Percentiles rank a stretch among this genome's conserved stretches.
phyloP scores from a whole-genome alignment of 1,140 invertebrate species.

The Drosophila oshimai region DNA sequence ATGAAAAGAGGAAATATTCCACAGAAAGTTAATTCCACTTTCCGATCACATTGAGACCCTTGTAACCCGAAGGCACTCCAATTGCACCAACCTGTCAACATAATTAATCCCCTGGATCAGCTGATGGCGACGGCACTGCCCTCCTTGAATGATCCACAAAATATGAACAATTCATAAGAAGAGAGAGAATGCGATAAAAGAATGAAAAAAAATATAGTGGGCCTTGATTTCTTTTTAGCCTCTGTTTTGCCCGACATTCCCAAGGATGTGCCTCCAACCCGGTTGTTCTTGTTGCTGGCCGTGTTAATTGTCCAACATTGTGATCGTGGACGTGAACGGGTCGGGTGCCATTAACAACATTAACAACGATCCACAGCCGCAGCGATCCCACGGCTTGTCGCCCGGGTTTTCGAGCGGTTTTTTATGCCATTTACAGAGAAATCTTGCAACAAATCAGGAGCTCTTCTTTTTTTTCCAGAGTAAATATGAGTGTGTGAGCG shows the following conservation, averaged over 20 bases:
- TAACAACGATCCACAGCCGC: constrained; percentile 45
- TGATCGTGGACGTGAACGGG: constrained; percentile 26
- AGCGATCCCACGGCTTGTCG: constrained; percentile 74
- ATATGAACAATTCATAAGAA: constrained; percentile 72
- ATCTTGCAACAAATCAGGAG: constrained; percentile 78
- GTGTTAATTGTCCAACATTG: constrained; percentile 68
- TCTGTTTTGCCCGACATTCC: constrained; percentile 67
- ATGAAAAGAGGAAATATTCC: not conserved
- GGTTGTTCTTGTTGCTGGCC: constrained; percentile 40
- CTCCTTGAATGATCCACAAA: constrained; percentile 43
- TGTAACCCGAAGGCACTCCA: constrained; percentile 16
- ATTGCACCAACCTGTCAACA: constrained; percentile 71
- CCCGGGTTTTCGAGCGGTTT: constrained; percentile 48
- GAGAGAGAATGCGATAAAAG: constrained; percentile 21
- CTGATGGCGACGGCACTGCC: constrained; percentile 54
- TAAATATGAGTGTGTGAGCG: constrained; percentile 11
- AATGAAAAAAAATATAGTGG: constrained; percentile 51
- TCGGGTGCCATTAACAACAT: constrained; percentile 68
- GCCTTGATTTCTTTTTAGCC: constrained; percentile 42
- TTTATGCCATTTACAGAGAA: constrained; percentile 80
- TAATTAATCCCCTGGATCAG: constrained; percentile 72
- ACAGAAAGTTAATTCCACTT: constrained; percentile 42
- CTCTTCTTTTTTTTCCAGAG: constrained; percentile 59
- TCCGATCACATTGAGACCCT: constrained; percentile 29
- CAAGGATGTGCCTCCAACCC: constrained; percentile 60